phyloP scores from a whole-genome alignment of 2,888 invertebrate genomes.

The Corbicula japonica region DNA sequence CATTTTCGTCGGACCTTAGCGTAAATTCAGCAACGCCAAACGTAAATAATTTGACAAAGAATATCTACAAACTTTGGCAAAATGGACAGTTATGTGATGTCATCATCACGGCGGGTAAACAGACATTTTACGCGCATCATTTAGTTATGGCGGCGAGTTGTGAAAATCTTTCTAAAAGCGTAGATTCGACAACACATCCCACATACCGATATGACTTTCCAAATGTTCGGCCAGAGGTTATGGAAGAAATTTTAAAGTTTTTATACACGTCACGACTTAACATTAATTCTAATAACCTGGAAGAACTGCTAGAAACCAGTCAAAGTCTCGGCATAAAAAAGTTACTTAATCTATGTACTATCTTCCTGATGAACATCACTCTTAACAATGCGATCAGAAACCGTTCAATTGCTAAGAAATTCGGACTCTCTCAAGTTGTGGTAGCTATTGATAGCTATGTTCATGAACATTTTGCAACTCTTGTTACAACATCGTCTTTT shows the following conservation, averaged over 20 bases:
- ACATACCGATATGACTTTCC: conserved; percentile 66
- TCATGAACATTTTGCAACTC: conserved; percentile 64
- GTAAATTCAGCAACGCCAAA: not conserved
- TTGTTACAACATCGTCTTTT: conserved; percentile 69
- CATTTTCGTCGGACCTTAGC: not conserved
- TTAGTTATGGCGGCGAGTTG: conserved; percentile 79
- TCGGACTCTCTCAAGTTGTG: conserved; percentile 67
- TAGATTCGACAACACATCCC: conserved; percentile 48
- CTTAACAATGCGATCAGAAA: conserved; percentile 67
- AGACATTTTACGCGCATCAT: conserved; percentile 73
- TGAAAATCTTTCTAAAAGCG: conserved; percentile 64
- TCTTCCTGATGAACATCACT: conserved; percentile 64
- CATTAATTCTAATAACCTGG: conserved; percentile 69
- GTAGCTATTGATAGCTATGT: conserved; percentile 65
- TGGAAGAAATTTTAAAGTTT: conserved; percentile 70
- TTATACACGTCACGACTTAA: conserved; percentile 76
- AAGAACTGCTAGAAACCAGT: conserved; percentile 71
- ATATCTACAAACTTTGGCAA: conserved; percentile 72
- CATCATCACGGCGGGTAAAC: conserved; percentile 55
- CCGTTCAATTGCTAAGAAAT: conserved; percentile 70
- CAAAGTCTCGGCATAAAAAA: conserved; percentile 69
- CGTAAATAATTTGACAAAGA: conserved; percentile 35
- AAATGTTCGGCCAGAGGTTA: conserved; percentile 60
- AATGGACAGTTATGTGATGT: conserved; percentile 74
- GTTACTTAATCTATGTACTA: conserved; percentile 64